Percentiles rank a stretch among this genome's conserved stretches.
Evolutionary conservation across 2,888 invertebrate genomes (phyloP).

Genomic region (Dolichomitus sp.): DNA sequence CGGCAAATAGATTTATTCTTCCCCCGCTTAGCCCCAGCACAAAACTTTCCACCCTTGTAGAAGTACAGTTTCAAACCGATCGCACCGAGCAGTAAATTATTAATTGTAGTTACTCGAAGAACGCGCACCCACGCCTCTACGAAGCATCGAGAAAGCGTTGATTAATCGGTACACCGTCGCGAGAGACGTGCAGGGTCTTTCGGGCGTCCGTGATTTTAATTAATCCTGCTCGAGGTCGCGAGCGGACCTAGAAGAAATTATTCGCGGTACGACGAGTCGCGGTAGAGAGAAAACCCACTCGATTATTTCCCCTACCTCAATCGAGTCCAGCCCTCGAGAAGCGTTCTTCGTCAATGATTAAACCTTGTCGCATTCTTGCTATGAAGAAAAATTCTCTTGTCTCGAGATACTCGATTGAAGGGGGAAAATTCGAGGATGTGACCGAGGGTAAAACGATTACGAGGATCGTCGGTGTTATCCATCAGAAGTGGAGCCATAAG

Average conservation of each 20-base stretch:
- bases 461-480: slow-evolving; percentile 54
- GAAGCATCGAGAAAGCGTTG: slow-evolving; percentile 78
- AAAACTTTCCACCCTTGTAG: slow-evolving; percentile 15
- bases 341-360: slow-evolving; percentile 46
- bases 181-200: slow-evolving; percentile 42
- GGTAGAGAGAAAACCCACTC: slow-evolving; percentile 38
- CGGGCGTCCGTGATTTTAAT: slow-evolving; percentile 79
- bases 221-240: slow-evolving; percentile 70
- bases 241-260: slow-evolving; percentile 57
- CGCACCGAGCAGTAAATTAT: slow-evolving; percentile 76
- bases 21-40: background rate
- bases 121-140: slow-evolving; percentile 31
- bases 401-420: slow-evolving; percentile 45
- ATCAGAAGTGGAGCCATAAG: slow-evolving; percentile 44
- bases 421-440: slow-evolving; percentile 36
- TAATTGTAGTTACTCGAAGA: slow-evolving; percentile 75
- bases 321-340: slow-evolving; percentile 32
- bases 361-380: slow-evolving; percentile 57
- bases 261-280: slow-evolving; percentile 58
- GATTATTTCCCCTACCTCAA: slow-evolving; percentile 31
- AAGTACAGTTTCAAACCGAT: slow-evolving; percentile 36
- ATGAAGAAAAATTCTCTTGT: slow-evolving; percentile 42
- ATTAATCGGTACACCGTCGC: slow-evolving; percentile 76
- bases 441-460: slow-evolving; percentile 62
- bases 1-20: slow-evolving; percentile 29